Evolutionary conservation across 2,888 invertebrate species (phyloP), one percentile per base, ranked within the genome.

Genomic region (Caenorhabditis sp.): DNA sequence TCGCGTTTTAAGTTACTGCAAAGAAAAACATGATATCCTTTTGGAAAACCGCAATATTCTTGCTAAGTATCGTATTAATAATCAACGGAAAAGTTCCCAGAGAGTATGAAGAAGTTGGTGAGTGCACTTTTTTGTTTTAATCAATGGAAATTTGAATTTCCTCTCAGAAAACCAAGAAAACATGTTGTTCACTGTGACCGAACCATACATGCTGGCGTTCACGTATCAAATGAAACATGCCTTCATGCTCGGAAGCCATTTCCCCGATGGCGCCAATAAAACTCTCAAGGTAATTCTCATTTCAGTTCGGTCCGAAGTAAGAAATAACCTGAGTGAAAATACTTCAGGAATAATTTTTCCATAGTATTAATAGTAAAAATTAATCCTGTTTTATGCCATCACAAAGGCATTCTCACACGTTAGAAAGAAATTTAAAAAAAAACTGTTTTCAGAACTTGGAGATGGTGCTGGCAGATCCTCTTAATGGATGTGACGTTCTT

Each of bases 181-280:
- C 4, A 51, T 85, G 32, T 76, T 86, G 18, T 87, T 87, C 76
- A 77, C 80, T 4, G 79, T 87, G 28, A 80, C 72, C 9, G 62
- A 72, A 26, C 87, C 87, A n/a, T 71, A 76, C 32, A 74, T 77
- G 37, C 47, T 87, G 40, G 81, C 84, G 6, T 87, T 81, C 47
- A 78, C 85, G 5, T 87, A 86, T 65, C 84, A 87, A 40, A 84
- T 87, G 68, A 82, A 85, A 68, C 87, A 86, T n/a, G 83, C 85
- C 1, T 87, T 83, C 70, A 84, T 84, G 62, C 82, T 87, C 28
- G 87, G 87, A 32, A 62, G 53, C 1, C 80, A 70, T 13, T 83
- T 85, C 20, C 69, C 65, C 1, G 62, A 61, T 18, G 76, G 68
- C 11, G 50, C 60, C 6, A 81, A 81, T 51, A 67, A 72, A 37